A percentile compares a stretch with the other conserved stretches of the same genome.
These are phyloP conservation scores for cattle (Bos taurus) DNA, from an alignment of 2,113 vertebrate genomes.

Conservation along the genomic window ARS-UCD2.0 NC_037334.1:58595001-58595500, in stretches of 20 bases:
- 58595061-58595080: background rate
- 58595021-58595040: background rate
- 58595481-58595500: background rate
- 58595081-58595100: slow-evolving; percentile 37
- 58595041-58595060: background rate
- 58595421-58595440: background rate
- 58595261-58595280: background rate
- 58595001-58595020: background rate
- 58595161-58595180: background rate
- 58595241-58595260: background rate
- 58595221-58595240: background rate
- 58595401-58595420: background rate
- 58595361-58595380: background rate
- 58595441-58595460: background rate
- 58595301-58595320: accelerated
- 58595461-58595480: background rate
- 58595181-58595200: background rate
- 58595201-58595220: background rate
- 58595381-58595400: too few species aligned
- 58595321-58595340: background rate
- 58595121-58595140: background rate
- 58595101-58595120: slow-evolving; percentile 43
- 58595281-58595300: background rate
- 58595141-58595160: background rate
- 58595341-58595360: background rate